Conservation (phyloP, 2,113 vertebrate species). For the Plecotus auritus region DNA sequence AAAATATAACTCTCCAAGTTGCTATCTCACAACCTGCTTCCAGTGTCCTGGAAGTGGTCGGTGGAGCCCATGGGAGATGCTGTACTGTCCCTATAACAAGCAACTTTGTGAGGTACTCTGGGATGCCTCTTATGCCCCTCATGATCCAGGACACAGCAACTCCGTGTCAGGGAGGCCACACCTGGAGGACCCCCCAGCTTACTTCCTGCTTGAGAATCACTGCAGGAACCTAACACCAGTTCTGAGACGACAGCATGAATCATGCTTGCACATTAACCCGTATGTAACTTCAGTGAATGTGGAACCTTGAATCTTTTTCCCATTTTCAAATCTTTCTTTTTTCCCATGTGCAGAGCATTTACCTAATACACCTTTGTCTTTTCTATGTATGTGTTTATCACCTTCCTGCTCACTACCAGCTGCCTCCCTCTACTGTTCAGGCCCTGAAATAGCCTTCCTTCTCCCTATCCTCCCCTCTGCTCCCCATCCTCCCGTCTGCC, state of each 20-base stretch:
- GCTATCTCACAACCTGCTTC: background rate
- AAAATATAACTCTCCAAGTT: background rate
- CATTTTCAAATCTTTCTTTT: background rate
- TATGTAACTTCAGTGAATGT: background rate
- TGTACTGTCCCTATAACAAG: background rate
- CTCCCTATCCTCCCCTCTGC: background rate
- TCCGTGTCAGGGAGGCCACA: background rate
- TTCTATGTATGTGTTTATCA: background rate
- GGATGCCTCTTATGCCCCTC: background rate
- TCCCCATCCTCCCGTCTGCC: background rate
- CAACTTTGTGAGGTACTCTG: accelerated
- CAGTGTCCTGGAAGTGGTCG: background rate
- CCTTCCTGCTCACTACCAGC: background rate
- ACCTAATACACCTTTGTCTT: no score
- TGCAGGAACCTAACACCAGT: background rate
- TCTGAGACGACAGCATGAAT: background rate
- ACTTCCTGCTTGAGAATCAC: background rate
- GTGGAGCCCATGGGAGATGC: background rate
- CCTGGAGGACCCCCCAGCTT: background rate
- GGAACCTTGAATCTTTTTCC: background rate
- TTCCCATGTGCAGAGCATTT: no score
- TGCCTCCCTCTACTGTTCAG: background rate
- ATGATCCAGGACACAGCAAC: no score
- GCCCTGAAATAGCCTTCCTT: no score
- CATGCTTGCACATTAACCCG: background rate